Evolutionary conservation across 1,140 invertebrate genomes (phyloP).

Genomic region (Mactra quadrangularis): DNA sequence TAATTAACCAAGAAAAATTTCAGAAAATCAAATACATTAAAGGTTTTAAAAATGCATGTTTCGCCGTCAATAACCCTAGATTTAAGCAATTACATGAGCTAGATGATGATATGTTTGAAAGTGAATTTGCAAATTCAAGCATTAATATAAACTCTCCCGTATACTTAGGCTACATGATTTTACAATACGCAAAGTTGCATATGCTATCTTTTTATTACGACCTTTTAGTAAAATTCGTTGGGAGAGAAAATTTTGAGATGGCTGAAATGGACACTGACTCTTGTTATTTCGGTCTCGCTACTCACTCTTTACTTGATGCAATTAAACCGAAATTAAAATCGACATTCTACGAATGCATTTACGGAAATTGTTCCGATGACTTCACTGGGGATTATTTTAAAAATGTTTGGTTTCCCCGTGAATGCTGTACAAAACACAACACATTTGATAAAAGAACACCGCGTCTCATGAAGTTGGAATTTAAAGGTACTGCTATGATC

Average conservation of each 20-base stretch:
- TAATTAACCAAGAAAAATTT: no score
- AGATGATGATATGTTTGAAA: constrained; percentile 4
- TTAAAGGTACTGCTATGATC: neutral
- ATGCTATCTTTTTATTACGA: constrained; percentile 17
- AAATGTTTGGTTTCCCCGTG: constrained; percentile 14
- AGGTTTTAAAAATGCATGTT: no score
- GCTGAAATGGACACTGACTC: constrained; percentile 17
- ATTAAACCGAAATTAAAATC: neutral
- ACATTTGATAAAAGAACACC: neutral
- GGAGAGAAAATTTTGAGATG: constrained; percentile 6
- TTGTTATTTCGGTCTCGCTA: neutral
- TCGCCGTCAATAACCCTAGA: constrained; percentile 12
- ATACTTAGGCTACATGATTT: constrained; percentile 10
- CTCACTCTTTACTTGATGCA: neutral
- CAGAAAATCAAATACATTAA: no score
- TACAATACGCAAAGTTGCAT: no score
- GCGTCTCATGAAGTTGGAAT: constrained; percentile 12
- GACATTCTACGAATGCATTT: neutral
- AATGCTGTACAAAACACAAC: constrained; percentile 4
- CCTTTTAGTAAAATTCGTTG: neutral
- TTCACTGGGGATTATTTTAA: constrained; percentile 11
- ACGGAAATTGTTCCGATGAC: neutral
- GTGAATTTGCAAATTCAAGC: constrained; percentile 1
- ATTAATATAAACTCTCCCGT: constrained; percentile 1
- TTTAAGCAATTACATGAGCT: constrained; percentile 5